Base-by-base conservation (phyloP, 2,113 vertebrate species). In the Piaya cayana region DNA sequence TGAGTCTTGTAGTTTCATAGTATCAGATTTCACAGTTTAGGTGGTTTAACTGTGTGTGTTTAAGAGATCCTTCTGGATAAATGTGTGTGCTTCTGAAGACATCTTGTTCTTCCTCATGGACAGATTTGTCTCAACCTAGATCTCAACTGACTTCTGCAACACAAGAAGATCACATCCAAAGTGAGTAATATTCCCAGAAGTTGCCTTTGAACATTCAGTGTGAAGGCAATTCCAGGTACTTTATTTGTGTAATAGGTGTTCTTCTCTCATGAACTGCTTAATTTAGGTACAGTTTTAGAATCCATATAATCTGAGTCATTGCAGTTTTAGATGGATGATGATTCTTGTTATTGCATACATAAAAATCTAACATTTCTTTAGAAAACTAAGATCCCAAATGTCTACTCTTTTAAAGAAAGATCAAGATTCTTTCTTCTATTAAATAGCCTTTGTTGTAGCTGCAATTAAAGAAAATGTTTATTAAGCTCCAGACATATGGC, bases 401-500 rank as follows among this genome's bases (percentile, higher is more conserved):
- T 77, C 49, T 72, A 12, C 55, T 76, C 23, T 37, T 47, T 86
- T 86, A 81, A 25, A 77, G 32, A 86, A 97, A 95, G 39, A 6
- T 90, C 78, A 92, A 26, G 26, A 19, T 72, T 76, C 37, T 63
- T 95, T 86, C 16, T 80, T 86, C 95, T 74, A 16, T 86, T 86
- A 95, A 91, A 62, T 45, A 90, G 27, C 56, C 60, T 92, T 72
- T 67, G 32, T 65, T 81, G 74, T 82, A 87, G 23, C 18, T 95
- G 30, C 53, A 97, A 96, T 92, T 70, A 92, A 96, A 95, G 13
- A 90, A 96, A 96, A 95, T 72, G 22, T 67, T 86, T 92, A 91
- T 97, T 93, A 96, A 97, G 42, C 52, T 88, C 39, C 82, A 95
- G 81, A 91, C 96, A 97, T 97, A 97, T 90, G 95, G 92, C 63